Evolutionary conservation across 2,888 invertebrate species (phyloP).

Genomic region (Drosophila meridiana): DNA sequence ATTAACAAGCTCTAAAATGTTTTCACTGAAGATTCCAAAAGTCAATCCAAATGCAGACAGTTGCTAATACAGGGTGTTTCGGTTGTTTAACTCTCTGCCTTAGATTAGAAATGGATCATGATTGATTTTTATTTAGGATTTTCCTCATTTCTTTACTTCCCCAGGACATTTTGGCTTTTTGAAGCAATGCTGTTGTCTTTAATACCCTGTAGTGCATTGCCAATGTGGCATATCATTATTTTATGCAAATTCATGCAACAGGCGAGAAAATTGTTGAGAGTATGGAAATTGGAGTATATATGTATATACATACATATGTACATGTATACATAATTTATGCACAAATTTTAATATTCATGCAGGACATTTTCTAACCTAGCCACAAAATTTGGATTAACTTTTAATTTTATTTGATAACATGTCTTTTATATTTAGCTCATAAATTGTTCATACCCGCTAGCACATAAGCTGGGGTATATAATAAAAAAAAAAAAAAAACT

Average conservation of each 20-base stretch:
- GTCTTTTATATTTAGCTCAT: not conserved
- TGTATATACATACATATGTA: too few species aligned
- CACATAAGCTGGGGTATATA: not conserved
- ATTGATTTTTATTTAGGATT: not conserved
- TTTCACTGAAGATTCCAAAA: not conserved
- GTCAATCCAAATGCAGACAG: not conserved
- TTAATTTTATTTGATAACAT: not conserved
- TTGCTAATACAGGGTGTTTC: not conserved
- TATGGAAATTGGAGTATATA: too few species aligned
- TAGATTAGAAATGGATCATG: not conserved
- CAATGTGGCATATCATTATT: not conserved
- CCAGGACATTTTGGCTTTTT: not conserved
- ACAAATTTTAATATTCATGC: too few species aligned
- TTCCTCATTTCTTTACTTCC: not conserved
- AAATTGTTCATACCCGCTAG: not conserved
- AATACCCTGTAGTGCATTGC: not conserved
- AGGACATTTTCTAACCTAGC: too few species aligned
- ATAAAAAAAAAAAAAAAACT: not conserved
- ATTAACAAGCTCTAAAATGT: constrained; percentile 9
- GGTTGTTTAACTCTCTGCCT: not conserved
- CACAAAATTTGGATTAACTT: too few species aligned
- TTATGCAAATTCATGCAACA: not conserved
- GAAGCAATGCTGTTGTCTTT: not conserved
- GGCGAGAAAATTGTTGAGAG: not conserved
- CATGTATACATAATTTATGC: too few species aligned